phyloP scores from a whole-genome alignment of 2,113 vertebrate species.

The Silurus asotus region DNA sequence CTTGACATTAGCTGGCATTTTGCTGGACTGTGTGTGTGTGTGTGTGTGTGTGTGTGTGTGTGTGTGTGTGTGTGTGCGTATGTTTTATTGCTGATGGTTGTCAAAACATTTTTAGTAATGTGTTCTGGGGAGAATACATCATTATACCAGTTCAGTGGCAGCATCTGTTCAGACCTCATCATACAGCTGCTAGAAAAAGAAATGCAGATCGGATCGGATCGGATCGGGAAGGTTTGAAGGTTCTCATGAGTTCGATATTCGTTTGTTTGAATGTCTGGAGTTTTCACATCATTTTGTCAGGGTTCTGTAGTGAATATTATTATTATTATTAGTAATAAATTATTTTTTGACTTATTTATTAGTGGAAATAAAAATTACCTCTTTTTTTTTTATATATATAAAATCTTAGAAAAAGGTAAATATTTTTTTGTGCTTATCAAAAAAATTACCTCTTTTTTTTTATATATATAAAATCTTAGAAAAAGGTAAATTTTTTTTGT shows the following conservation, averaged over 20 bases:
- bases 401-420: too few species aligned
- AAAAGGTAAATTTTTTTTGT: too few species aligned
- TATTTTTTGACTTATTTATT: too few species aligned
- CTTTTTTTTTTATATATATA: too few species aligned
- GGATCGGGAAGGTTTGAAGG: neutral
- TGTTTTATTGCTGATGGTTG: neutral
- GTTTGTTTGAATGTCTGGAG: neutral
- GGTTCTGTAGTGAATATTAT: neutral
- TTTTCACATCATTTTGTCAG: neutral
- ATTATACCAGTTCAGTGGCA: neutral
- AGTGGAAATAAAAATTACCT: neutral
- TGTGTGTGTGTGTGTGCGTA: neutral
- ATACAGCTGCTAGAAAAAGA: neutral
- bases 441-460: neutral
- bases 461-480: too few species aligned
- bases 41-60: neutral
- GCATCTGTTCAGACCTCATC: neutral
- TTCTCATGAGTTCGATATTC: neutral
- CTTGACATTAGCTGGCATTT: conserved; percentile 30
- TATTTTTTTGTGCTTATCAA: too few species aligned
- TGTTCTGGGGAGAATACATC: neutral
- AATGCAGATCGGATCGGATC: neutral
- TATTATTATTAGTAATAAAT: too few species aligned
- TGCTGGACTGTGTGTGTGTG: conserved; percentile 13
- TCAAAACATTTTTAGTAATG: neutral